Evolutionary conservation across 1,140 invertebrate species (phyloP).

Genomic region (Maconellicoccus hirsutus): DNA sequence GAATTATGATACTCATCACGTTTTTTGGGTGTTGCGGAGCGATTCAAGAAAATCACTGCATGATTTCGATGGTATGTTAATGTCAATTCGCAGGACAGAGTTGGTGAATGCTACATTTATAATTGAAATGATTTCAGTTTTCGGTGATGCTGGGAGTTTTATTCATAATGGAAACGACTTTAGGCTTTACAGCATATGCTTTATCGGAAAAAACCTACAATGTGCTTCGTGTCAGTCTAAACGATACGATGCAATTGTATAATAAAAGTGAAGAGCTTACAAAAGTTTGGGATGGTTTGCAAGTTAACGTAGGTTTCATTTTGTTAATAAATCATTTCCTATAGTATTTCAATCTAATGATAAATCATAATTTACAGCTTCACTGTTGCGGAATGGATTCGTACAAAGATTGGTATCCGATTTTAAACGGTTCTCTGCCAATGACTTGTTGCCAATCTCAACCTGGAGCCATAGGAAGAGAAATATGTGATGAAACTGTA

Average conservation of each 20-base stretch:
- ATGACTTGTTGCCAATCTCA: constrained; percentile 26
- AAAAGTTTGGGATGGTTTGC: constrained; percentile 41
- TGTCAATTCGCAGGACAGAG: too few species aligned
- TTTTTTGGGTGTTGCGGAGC: constrained; percentile 80
- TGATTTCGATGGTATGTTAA: constrained; percentile 67
- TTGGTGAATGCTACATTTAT: too few species aligned
- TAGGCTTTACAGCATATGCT: constrained; percentile 73
- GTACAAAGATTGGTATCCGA: constrained; percentile 24
- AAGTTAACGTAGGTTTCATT: constrained; percentile 55
- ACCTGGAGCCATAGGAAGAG: constrained; percentile 21
- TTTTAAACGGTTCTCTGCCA: constrained; percentile 23
- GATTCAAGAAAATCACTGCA: constrained; percentile 67
- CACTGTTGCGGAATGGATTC: constrained; percentile 25
- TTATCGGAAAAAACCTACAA: constrained; percentile 54
- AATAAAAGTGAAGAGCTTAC: constrained; percentile 35
- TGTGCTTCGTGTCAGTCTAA: constrained; percentile 52
- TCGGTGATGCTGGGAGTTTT: constrained; percentile 66
- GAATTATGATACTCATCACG: constrained; percentile 59
- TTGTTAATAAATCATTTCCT: not conserved
- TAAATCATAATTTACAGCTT: constrained; percentile 12
- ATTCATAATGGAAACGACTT: constrained; percentile 70
- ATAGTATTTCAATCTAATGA: not conserved
- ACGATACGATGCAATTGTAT: constrained; percentile 55
- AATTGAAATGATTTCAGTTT: constrained; percentile 48
- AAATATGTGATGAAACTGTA: constrained; percentile 23